phyloP scores from a whole-genome alignment of 2,888 invertebrate species.

The Plutella xylostella region DNA sequence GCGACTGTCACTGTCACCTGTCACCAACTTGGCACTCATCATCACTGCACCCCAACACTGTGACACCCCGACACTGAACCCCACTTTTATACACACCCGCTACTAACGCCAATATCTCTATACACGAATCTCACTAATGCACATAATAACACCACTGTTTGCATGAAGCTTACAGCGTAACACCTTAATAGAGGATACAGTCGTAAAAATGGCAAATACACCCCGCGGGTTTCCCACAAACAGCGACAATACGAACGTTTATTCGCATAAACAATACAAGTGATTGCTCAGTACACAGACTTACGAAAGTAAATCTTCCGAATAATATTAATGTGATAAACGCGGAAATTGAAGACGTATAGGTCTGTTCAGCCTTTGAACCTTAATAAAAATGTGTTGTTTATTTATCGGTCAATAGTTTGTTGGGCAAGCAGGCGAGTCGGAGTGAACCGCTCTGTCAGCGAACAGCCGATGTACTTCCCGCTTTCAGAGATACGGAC shows the following conservation, averaged over 20 bases:
- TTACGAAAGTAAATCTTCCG: no score
- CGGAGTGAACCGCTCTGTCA: no score
- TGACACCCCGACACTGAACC: neutral
- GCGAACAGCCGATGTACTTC: no score
- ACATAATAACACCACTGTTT: slow-evolving; percentile 28
- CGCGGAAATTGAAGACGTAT: no score
- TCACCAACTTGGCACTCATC: no score
- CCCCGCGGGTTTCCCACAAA: slow-evolving; percentile 52
- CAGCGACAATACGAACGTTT: slow-evolving; percentile 32
- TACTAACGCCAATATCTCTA: slow-evolving; percentile 32
- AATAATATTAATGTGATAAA: no score
- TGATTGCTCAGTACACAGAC: slow-evolving; percentile 3
- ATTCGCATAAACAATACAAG: slow-evolving; percentile 4
- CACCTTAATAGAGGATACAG: slow-evolving; percentile 40
- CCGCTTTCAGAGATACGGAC: no score
- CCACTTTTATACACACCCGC: slow-evolving; percentile 11
- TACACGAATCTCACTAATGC: slow-evolving; percentile 31
- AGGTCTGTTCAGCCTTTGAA: no score
- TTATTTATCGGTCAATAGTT: no score
- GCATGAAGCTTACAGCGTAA: slow-evolving; percentile 36
- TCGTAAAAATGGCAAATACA: slow-evolving; percentile 32
- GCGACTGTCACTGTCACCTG: slow-evolving; percentile 18
- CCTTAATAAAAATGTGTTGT: no score
- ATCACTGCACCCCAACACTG: neutral
- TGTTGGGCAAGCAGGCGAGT: no score